Percentiles rank a stretch among this genome's conserved stretches.
phyloP scores from a whole-genome alignment of 2,113 vertebrate species.

The cat (Felis catus) region F.catus_Fca126_mat1.0 CM031424.1:66010501-66011000 shows the following conservation, averaged over 20 bases:
- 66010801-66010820: neutral
- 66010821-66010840: neutral
- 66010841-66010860: neutral
- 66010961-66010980: neutral
- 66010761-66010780: neutral
- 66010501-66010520: neutral
- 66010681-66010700: neutral
- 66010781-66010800: neutral
- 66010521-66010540: neutral
- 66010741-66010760: neutral
- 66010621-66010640: neutral
- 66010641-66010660: neutral
- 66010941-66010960: neutral
- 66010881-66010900: neutral
- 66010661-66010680: neutral
- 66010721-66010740: neutral
- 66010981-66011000: neutral
- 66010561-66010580: neutral
- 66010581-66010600: neutral
- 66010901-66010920: neutral
- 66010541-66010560: neutral
- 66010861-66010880: neutral
- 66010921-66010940: neutral
- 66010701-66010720: neutral
- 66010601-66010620: neutral